phyloP scores from a whole-genome alignment of 2,113 vertebrate genomes.

The Crypturellus undulatus region DNA sequence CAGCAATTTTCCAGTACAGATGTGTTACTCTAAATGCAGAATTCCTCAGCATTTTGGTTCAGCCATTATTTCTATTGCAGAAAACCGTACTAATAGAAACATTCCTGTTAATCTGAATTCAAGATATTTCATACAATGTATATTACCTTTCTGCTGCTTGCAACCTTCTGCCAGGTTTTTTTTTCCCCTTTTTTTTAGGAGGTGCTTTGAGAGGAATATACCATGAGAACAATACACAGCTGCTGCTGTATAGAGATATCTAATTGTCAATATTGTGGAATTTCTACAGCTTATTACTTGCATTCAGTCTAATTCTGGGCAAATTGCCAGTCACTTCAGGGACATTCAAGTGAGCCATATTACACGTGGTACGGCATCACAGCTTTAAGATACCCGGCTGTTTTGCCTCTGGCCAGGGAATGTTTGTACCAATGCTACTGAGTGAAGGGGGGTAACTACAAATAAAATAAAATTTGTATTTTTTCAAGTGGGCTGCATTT shows the following conservation, averaged over 20 bases:
- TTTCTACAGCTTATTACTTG: constrained; percentile 91
- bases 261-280: constrained; percentile 91
- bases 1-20: constrained; percentile 71
- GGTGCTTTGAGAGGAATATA: constrained; percentile 87
- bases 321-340: constrained; percentile 91
- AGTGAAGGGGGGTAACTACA: constrained; percentile 85
- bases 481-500: constrained; percentile 91
- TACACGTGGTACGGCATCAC: constrained; percentile 86
- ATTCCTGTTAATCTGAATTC: constrained; percentile 81
- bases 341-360: constrained; percentile 89
- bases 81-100: constrained; percentile 78
- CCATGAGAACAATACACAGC: constrained; percentile 89
- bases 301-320: constrained; percentile 92
- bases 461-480: constrained; percentile 92
- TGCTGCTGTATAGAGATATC: constrained; percentile 90
- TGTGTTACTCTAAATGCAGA: constrained; percentile 69
- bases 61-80: constrained; percentile 67
- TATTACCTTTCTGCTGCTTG: constrained; percentile 85
- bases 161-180: constrained; percentile 86
- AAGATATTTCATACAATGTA: constrained; percentile 83
- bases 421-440: constrained; percentile 85
- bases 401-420: constrained; percentile 90
- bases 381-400: constrained; percentile 90
- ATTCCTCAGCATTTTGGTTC: constrained; percentile 68
- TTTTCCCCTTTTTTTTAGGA: constrained; percentile 78